Conservation (phyloP, 1,140 invertebrate species). For the Parasteatoda tepidariorum region DNA sequence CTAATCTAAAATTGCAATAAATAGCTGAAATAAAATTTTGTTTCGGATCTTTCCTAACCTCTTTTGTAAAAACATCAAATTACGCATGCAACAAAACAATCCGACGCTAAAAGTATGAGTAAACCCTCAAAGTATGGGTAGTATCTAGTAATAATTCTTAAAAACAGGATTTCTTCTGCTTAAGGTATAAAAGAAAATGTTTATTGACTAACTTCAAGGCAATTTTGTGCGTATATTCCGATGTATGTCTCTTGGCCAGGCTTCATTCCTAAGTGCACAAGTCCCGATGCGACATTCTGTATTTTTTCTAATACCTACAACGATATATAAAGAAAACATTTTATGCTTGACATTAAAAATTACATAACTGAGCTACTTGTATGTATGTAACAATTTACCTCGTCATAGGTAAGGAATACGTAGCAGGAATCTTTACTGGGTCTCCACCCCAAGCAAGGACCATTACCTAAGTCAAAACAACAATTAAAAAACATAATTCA, state of each 20-base stretch:
- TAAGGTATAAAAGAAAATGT: too few species aligned
- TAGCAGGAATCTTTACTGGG: conserved; percentile 85
- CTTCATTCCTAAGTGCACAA: conserved; percentile 81
- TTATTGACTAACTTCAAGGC: conserved; percentile 76
- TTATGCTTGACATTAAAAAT: background rate
- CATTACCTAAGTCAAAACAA: conserved; percentile 78
- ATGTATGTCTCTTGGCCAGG: conserved; percentile 80
- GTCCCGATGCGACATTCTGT: conserved; percentile 90
- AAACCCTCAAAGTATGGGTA: too few species aligned
- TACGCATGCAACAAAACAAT: too few species aligned
- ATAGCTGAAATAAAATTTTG: too few species aligned
- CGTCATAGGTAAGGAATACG: conserved; percentile 94
- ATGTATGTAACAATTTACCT: conserved; percentile 71
- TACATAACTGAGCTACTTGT: too few species aligned
- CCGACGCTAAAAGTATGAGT: too few species aligned
- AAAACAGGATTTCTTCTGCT: too few species aligned
- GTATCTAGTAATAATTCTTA: too few species aligned
- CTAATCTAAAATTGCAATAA: too few species aligned
- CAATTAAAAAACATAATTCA: too few species aligned
- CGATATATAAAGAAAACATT: conserved; percentile 29
- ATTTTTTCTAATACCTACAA: conserved; percentile 78
- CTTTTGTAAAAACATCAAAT: too few species aligned
- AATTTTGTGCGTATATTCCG: conserved; percentile 95
- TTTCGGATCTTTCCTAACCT: too few species aligned
- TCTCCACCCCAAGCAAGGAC: conserved; percentile 90